Conservation (phyloP, 2,113 vertebrate species). For the Edolisoma coerulescens region DNA sequence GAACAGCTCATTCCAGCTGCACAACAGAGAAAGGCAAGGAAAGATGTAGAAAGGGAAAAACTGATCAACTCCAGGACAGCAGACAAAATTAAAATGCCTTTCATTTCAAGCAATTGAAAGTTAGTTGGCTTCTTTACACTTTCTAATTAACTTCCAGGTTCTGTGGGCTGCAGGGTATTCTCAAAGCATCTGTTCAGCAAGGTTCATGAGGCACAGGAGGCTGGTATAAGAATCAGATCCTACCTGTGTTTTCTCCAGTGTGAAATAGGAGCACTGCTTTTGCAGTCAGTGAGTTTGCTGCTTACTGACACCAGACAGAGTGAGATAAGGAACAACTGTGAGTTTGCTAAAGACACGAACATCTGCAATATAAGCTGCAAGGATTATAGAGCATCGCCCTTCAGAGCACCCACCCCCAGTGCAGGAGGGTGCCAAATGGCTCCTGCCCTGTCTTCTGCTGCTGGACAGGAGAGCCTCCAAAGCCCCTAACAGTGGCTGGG, state of each 20-base stretch:
- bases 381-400: neutral
- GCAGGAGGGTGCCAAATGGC: neutral
- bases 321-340: neutral
- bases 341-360: neutral
- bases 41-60: neutral
- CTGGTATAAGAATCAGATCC: neutral
- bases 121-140: neutral
- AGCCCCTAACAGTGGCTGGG: neutral
- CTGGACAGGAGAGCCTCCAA: neutral
- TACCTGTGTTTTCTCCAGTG: neutral
- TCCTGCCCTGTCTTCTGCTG: neutral
- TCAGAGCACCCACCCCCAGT: neutral
- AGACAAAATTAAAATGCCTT: neutral
- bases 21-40: neutral
- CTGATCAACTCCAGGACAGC: neutral
- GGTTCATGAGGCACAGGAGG: neutral
- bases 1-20: neutral
- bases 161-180: neutral
- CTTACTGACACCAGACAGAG: neutral
- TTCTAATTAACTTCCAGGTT: neutral
- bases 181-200: slow-evolving; percentile 11
- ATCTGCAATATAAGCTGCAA: neutral
- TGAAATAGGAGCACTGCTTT: neutral
- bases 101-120: neutral
- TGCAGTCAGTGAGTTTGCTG: neutral